Base-by-base conservation (phyloP, 2,113 vertebrate species). In the Embiotoca jacksoni region DNA sequence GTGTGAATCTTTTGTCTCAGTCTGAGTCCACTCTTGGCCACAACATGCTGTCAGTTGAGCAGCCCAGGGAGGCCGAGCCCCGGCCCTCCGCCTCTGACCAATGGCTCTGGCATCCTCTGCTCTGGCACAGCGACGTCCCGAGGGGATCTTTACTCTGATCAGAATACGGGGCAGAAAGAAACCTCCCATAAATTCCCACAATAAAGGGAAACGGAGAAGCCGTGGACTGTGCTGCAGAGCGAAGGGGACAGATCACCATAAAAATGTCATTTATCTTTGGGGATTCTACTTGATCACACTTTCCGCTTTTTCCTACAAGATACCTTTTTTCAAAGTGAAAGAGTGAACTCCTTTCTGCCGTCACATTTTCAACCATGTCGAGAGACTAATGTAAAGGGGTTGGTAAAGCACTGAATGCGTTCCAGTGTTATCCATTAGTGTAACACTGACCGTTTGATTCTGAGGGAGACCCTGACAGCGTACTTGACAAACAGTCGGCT, bases 1-100 rank as follows among this genome's bases (percentile, higher is more conserved):
- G 90, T 91, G 91, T 91, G 89, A 92, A 81, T 85, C 88, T 81
- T 88, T 90, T 84, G 89, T 90, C 83, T 92, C 63, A 77, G 81
- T 68, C 87, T 83, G 81, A 89, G 82, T 87, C 73, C 78, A 85
- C 64, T 75, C 72, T 90, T 87, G 81, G 92, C 85, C 78, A 80
- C 58, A 49, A 75, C 79, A 47, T 1, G 30, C 82, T 88, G 80
- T 88, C 89, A 87, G 84, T 77, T 86, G 83, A 90, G 83, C 84
- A 73, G 87, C 84, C 85, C 71, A 52, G 83, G 44, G 72, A 92
- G 85, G 82, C 74, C 70, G 64, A 91, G 82, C 73, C 71, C 64
- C 49, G 41, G 74, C 70, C 75, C 83, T 86, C 78, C 64, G 23
- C 79, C 91, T 90, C 87, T 94, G 89, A 91, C 90, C 91, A 91